Evolutionary conservation across 30 jellyfish, hydroid and myxozoan genomes (phyloP).

Genomic region (Aurelia coerulea): DNA sequence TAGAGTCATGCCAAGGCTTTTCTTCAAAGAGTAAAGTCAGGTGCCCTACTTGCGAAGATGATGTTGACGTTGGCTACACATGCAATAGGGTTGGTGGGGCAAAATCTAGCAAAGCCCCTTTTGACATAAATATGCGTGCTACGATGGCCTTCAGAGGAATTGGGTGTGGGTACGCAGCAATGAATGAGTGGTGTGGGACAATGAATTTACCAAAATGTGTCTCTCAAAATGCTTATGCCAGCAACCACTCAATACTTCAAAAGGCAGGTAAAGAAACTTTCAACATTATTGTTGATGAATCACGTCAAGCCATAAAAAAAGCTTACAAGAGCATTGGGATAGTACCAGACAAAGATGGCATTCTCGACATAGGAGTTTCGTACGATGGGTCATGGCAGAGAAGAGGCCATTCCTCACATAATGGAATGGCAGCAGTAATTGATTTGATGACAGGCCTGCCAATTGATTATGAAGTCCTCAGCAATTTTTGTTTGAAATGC

Average conservation of each 20-base stretch:
- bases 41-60: no score
- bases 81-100: no score
- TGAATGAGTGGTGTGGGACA: slow-evolving; percentile 29
- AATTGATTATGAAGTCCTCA: neutral
- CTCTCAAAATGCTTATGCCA: slow-evolving; percentile 20
- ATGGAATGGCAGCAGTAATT: neutral
- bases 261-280: slow-evolving; percentile 2
- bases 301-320: slow-evolving; percentile 5
- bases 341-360: slow-evolving; percentile 12
- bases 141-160: slow-evolving; percentile 11
- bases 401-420: neutral
- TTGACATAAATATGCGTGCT: slow-evolving; percentile 25
- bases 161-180: slow-evolving; percentile 32
- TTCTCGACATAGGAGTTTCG: slow-evolving; percentile 29
- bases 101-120: no score
- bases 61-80: no score
- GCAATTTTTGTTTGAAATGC: neutral
- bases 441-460: neutral
- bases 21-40: no score
- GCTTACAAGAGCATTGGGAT: slow-evolving; percentile 6
- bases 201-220: slow-evolving; percentile 25
- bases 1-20: no score
- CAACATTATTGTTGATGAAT: neutral
- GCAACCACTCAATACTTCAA: neutral
- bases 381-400: neutral